A percentile compares a stretch with the other conserved stretches of the same genome.
phyloP scores from a whole-genome alignment of 2,113 vertebrate species.

The Aegotheles bennettii region DNA sequence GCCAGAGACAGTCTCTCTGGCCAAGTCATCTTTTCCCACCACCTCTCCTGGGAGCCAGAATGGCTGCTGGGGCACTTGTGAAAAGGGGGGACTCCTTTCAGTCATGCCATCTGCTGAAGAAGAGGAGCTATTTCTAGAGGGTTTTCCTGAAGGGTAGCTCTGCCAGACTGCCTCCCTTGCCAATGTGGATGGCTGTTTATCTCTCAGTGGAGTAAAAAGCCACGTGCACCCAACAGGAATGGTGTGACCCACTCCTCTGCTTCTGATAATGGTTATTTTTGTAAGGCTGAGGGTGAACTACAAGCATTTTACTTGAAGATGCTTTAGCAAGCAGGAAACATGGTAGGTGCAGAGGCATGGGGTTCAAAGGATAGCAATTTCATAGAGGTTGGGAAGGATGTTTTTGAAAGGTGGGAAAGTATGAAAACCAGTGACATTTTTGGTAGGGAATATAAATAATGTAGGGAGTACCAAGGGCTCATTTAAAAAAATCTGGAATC shows the following conservation, averaged over 20 bases:
- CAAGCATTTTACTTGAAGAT: neutral
- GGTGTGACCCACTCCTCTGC: neutral
- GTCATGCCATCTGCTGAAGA: neutral
- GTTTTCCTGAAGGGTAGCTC: neutral
- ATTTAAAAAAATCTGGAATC: neutral
- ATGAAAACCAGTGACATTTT: neutral
- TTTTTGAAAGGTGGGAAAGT: neutral
- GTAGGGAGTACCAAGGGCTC: neutral
- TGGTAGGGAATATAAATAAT: neutral
- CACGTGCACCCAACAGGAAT: accelerated
- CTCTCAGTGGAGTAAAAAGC: neutral
- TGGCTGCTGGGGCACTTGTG: neutral
- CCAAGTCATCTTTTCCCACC: neutral
- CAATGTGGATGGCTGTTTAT: neutral
- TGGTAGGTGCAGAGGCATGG: neutral
- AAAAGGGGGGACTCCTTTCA: neutral
- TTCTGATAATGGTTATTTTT: neutral
- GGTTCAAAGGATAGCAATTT: neutral
- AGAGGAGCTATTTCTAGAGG: constrained; percentile 14
- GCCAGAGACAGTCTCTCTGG: accelerated
- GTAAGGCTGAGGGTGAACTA: neutral
- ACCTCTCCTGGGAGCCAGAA: neutral
- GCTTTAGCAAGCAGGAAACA: neutral
- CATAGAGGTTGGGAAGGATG: neutral
- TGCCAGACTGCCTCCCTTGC: neutral